Percentiles rank a stretch among this genome's conserved stretches.
These are phyloP conservation scores for Polypterus senegalus DNA, from an alignment of 2,113 vertebrate genomes.

Conservation along the genomic window DNA sequence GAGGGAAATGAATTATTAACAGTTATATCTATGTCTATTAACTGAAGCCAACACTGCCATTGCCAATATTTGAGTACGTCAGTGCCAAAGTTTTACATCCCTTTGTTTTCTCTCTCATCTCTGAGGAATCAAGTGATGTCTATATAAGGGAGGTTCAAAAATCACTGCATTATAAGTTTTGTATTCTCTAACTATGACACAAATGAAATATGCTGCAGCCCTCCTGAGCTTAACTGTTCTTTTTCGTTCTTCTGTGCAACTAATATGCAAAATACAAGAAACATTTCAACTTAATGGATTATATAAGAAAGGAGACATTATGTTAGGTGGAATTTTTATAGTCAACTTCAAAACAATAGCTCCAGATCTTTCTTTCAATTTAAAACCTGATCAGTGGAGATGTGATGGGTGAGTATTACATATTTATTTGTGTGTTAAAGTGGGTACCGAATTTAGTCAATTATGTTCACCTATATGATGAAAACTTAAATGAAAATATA, in stretches of 20 bases:
- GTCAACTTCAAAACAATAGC: constrained; percentile 27
- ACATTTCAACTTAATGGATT: constrained; percentile 22
- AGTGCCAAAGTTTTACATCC: too few relatives aligned
- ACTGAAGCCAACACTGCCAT: too few relatives aligned
- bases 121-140: too few relatives aligned
- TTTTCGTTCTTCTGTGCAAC: neutral
- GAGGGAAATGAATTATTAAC: too few relatives aligned
- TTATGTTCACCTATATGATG: neutral
- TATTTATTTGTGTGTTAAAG: neutral
- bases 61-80: too few relatives aligned
- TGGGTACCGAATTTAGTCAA: neutral
- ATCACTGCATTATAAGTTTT: neutral
- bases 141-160: too few relatives aligned
- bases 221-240: neutral
- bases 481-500: too few relatives aligned
- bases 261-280: constrained; percentile 21
- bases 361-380: constrained; percentile 27
- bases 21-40: too few relatives aligned
- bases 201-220: neutral
- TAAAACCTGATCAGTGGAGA: constrained; percentile 25
- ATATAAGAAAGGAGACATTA: constrained; percentile 24
- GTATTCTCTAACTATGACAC: neutral
- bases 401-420: constrained; percentile 31
- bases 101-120: too few relatives aligned
- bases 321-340: constrained; percentile 38